These are phyloP conservation scores for Chlorocebus sabaeus DNA, from an alignment of 2,113 vertebrate genomes.

Conservation along the genomic window DNA sequence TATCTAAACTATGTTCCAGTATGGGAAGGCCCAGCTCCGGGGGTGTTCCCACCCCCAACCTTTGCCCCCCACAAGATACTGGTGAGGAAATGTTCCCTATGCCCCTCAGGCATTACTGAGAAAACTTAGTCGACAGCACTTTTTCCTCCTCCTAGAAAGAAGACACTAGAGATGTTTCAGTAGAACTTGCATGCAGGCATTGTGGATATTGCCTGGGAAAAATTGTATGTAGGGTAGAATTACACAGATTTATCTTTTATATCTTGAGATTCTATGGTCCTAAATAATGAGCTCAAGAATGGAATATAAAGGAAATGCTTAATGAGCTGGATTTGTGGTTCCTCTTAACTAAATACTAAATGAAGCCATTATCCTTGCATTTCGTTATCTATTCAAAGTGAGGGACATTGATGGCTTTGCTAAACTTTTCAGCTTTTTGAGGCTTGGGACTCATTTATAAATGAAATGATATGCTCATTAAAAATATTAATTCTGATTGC, in stretches of 20 bases:
- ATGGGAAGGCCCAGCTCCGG: neutral
- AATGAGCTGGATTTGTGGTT: neutral
- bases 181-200: neutral
- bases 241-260: neutral
- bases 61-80: neutral
- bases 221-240: neutral
- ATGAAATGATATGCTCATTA: neutral
- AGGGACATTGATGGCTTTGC: neutral
- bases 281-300: neutral
- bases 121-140: neutral
- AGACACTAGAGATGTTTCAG: neutral
- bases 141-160: neutral
- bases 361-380: neutral
- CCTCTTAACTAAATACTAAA: neutral
- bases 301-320: neutral
- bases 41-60: no score
- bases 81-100: neutral
- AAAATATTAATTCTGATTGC: neutral
- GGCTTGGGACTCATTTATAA: neutral
- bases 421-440: neutral
- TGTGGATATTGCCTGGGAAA: neutral
- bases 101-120: neutral
- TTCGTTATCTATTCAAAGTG: neutral
- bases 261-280: neutral
- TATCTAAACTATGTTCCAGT: neutral